Evolutionary conservation across 2,888 invertebrate genomes (phyloP), one percentile per base, ranked within the genome.

Genomic region (Lasioglossum figueresi): DNA sequence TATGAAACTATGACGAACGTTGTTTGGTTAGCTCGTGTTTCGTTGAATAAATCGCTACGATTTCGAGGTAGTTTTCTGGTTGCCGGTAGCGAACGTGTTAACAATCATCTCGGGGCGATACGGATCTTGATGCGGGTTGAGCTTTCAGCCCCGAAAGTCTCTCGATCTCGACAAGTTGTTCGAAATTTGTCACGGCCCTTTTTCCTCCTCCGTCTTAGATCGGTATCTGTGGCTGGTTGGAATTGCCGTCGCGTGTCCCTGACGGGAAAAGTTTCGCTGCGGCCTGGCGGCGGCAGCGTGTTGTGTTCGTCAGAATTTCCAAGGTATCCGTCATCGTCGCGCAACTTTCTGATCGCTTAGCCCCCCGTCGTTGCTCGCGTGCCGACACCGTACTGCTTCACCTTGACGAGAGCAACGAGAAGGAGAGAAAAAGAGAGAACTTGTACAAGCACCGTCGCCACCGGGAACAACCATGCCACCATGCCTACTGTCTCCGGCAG

Each of bases 361-460:
- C 14, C 37, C 68, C 31, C 8, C 27, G 48, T 37, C 4, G 34
- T 16, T 80, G 73, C 76, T 89, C 84, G 89, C 89, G 89, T 88
- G 89, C 66, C 79, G 72, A 48, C 66, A 23, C 66, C 66, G 66
- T 34, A 34, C 68, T 27, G 66, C 75, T 80, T 87, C 80, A 88
- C 89, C 89, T 90, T 90, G 90, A 84, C 48, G 71, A 56, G 79
- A 82, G 79, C 77, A 56, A 12, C 23, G 12, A 40, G 68, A 40
- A 23, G 12, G 19, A 27, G 27, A 63, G 59, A 63, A 31, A 63
- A 31, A 63, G 16, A 63, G 59, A 59, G 59, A 63, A 0, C 27
- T 23, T 31, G 12, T 63, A 63, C 59, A 27, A 31, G 27, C 59
- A 63, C 59, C 59, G 59, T 16, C 59, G 27, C 0, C 27, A 16